Base-by-base conservation (phyloP, 2,113 vertebrate species). In the Capra hircus region DNA sequence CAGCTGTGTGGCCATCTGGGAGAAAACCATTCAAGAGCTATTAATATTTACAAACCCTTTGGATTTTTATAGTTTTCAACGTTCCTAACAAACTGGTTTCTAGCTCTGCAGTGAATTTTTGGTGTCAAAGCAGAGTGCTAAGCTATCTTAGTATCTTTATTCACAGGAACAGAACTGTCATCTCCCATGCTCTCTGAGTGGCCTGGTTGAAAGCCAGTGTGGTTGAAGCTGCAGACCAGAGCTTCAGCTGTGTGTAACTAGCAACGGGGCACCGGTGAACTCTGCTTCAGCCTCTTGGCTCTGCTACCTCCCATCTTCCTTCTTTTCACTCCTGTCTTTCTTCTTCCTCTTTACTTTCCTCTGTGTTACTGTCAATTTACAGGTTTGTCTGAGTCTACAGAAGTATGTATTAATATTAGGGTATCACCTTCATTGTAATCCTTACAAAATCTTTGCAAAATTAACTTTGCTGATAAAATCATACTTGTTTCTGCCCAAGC, bases 11-110 rank as follows among this genome's bases (percentile, higher is more conserved):
- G 92, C 98, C 97, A 98, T 98, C 98, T 98, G 98, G 97, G 98
- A 98, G 94, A 98, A 94, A 97, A 97, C 27, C 97, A 97, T 28
- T 98, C 67, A 98, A 98, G 84, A 95, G 97, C 97, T 97, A 93
- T 98, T 98, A 99, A 98, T 98, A 97, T 97, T 99, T 98, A 96
- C 99, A 98, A 98, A 95, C 71, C 59, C 97, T 98, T 97, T 94
- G 60, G 57, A 0, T 92, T 96, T 84, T 97, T 96, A 62, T 91
- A 84, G 83, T 83, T 98, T 85, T 9, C 96, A 97, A 17, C 14
- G 2, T 98, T 98, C 48, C 91, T 96, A 87, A 97, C 95, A 97
- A 98, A 91, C 62, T 89, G 59, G 40, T 98, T 92, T 97, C 90
- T 95, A 98, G 88, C 40, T 91, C 40, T 60, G 2, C 74, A 91